phyloP scores from a whole-genome alignment of 2,113 vertebrate genomes.

The Anser cygnoides region DNA sequence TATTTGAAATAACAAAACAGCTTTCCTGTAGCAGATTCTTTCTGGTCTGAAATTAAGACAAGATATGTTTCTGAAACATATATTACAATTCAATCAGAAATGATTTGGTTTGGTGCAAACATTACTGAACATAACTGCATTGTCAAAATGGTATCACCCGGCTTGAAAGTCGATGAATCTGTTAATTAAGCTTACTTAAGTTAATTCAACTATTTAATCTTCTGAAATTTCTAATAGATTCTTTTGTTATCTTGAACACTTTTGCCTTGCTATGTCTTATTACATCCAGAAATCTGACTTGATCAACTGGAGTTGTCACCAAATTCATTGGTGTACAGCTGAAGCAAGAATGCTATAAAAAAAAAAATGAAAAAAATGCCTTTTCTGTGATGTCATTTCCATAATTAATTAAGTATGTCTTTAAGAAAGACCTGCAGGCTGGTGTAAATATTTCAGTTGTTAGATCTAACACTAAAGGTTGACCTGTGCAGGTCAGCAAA shows the following conservation, averaged over 20 bases:
- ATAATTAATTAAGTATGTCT: neutral
- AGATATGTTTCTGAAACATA: neutral
- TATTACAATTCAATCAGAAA: neutral
- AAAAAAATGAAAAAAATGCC: accelerated
- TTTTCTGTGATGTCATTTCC: neutral
- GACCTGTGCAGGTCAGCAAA: neutral
- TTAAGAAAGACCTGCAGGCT: neutral
- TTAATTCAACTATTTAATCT: neutral
- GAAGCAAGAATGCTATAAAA: neutral
- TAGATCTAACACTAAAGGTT: neutral
- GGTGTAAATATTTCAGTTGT: neutral
- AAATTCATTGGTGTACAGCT: neutral
- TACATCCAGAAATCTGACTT: neutral
- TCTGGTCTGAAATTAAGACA: neutral
- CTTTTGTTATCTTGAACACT: neutral
- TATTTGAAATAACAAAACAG: neutral
- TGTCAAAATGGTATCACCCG: neutral
- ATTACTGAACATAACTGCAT: neutral
- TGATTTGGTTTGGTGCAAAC: neutral
- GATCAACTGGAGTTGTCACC: neutral
- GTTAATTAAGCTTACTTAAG: neutral
- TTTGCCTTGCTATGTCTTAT: neutral
- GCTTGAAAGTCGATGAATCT: neutral
- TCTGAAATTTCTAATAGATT: neutral
- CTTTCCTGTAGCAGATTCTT: neutral